Base-by-base conservation (phyloP, 2,113 vertebrate genomes). In the Rana temporaria region DNA sequence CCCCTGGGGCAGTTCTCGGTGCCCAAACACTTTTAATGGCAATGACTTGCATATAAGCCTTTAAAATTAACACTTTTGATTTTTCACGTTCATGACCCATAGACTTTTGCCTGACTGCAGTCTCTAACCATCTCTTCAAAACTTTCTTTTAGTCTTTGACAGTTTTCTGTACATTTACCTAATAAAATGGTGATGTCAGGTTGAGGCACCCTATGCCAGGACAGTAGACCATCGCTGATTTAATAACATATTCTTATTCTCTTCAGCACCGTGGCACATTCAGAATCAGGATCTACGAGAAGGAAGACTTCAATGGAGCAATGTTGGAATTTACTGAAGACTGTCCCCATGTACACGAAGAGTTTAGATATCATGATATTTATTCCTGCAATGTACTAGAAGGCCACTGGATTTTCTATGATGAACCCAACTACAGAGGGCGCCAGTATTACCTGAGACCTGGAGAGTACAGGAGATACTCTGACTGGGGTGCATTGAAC, bases 381-480 rank as follows among this genome's bases (percentile, higher is more conserved):
- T 92, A 93, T 87, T 96, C 91, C 84, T 87, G 94, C 87, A 93
- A 86, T 7, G 89, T 93, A 70, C 92, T 94, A 87, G 90, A 93
- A 53, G 93, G 92, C 85, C 93, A 89, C 89, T 95, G 94, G 90
- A 85, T 93, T 86, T 95, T 95, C 82, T 94, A 94, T 1, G 93
- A 96, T 90, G 93, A 93, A 85, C 92, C 91, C 89, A 48, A 48
- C 42, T 48, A 48, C 11, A 48, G 42, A 12, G 42, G 42, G 8
- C 42, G 42, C 42, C 42, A 92, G 88, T 94, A 93, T 89, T 95
- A 95, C 84, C 87, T 95, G 85, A 91, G 93, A 76, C 55, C 90
- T 0, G 89, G 92, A 1, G 91, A 96, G 86, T 93, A 96, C 77
- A 87, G 90, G 88, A 90, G 89, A 86, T 94, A 92, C 84, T 89